Base-by-base conservation (phyloP, 2,888 invertebrate genomes). In the Agrochola litura region DNA sequence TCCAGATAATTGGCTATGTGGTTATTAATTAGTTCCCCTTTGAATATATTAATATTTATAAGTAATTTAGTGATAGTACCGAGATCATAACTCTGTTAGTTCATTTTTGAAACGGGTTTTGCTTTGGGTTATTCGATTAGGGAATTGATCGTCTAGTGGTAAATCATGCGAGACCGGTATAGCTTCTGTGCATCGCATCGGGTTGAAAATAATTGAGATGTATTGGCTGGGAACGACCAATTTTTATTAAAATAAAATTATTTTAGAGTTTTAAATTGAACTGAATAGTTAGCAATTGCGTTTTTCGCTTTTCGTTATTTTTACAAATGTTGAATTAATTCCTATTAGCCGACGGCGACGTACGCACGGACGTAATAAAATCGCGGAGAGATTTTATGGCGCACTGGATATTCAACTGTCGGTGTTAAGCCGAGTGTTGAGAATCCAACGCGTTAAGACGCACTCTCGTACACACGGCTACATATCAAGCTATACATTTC, bases 1-100 rank as follows among this genome's bases (percentile, higher is more conserved):
- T 89, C 84, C 89, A 92, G 91, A 93, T 95, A 95, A 95, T 95
- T 95, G 94, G 93, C 89, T 77, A 86, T 88, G 88, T 83, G 89
- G 91, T 93, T 93, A 93, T 94, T 95, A 94, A 95, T 95, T 93
- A 91, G 89, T 87, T 89, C 89, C 84, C 86, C 85, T 85, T 90
- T 89, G 91, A 91, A 91, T 92, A 90, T 89, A 90, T 92, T 91
- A 87, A 86, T 86, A 88, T 88, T 88, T 88, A 88, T 88, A 64
- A 79, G 85, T 81, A 73, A 86, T 79, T 81, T 83, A 73, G 78
- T 83, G 84, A 85, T 85, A 77, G 78, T 72, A 85, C 85, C 71
- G 61, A 71, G 82, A 82, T 79, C 78, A 78, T 82, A 82, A 78
- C 75, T 78, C 46, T 37, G 81, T 74, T 66, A 75, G 49, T 83